Evolutionary conservation across 2,113 vertebrate species (phyloP).

Genomic region (Sceloporus undulatus): DNA sequence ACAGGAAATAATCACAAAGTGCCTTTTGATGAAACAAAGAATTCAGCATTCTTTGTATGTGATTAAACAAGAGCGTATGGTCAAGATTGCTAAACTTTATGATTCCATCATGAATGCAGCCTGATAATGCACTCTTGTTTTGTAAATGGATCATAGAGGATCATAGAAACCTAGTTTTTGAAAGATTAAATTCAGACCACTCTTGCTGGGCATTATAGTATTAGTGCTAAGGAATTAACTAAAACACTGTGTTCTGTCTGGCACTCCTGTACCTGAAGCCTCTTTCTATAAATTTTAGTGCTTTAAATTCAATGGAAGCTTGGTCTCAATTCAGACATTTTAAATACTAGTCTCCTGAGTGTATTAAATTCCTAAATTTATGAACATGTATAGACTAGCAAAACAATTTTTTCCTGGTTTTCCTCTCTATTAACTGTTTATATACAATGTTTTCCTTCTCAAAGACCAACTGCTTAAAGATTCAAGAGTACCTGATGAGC

Average conservation of each 20-base stretch:
- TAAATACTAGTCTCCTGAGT: neutral
- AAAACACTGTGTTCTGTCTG: neutral
- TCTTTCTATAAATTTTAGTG: neutral
- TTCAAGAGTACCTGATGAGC: conserved; percentile 78
- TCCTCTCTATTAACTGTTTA: neutral
- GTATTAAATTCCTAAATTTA: neutral
- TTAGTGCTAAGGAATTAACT: neutral
- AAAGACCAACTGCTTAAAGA: conserved; percentile 75
- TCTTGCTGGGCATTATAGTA: neutral
- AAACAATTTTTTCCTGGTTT: neutral
- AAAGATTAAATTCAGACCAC: neutral
- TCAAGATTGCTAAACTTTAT: no score
- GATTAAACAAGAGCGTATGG: no score
- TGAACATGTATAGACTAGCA: neutral
- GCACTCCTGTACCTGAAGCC: neutral
- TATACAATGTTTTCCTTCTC: neutral
- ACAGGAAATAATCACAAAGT: no score
- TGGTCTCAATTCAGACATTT: neutral
- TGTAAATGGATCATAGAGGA: no score
- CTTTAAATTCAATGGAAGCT: neutral
- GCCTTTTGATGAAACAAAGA: no score
- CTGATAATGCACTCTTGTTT: no score
- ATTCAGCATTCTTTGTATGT: no score
- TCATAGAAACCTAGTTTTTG: no score
- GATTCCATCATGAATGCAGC: no score